A percentile compares a stretch with the other conserved stretches of the same genome.
Conservation (phyloP, 2,113 vertebrate genomes). For the Pelobates fuscus region DNA sequence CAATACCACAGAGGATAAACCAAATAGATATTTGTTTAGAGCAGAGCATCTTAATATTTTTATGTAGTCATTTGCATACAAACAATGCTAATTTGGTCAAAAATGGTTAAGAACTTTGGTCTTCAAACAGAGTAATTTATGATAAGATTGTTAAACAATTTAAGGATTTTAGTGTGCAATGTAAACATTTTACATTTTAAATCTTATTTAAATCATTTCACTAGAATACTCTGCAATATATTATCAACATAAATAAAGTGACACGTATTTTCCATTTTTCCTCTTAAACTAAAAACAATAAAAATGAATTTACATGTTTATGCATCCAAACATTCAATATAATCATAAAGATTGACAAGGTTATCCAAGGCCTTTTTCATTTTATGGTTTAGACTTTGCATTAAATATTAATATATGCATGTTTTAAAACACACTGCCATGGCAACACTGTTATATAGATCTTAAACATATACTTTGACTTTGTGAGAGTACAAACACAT, state of each 20-base stretch:
- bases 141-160: conserved; percentile 1
- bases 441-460: neutral
- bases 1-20: conserved; percentile 10
- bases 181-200: no score
- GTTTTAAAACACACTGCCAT: neutral
- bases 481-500: no score
- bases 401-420: neutral
- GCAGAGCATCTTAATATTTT: neutral
- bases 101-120: conserved; percentile 7
- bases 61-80: conserved; percentile 12
- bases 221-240: no score
- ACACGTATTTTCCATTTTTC: no score
- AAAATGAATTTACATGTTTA: neutral
- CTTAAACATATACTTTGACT: neutral
- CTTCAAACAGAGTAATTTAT: conserved; percentile 3
- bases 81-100: conserved; percentile 19
- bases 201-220: no score
- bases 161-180: neutral
- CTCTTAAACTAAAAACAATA: neutral
- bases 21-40: conserved; percentile 16
- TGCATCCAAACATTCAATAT: neutral
- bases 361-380: conserved; percentile 1
- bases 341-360: conserved; percentile 17
- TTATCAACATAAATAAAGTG: no score
- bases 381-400: neutral